phyloP scores from a whole-genome alignment of 2,888 invertebrate genomes.

The Dasypogon diadema region DNA sequence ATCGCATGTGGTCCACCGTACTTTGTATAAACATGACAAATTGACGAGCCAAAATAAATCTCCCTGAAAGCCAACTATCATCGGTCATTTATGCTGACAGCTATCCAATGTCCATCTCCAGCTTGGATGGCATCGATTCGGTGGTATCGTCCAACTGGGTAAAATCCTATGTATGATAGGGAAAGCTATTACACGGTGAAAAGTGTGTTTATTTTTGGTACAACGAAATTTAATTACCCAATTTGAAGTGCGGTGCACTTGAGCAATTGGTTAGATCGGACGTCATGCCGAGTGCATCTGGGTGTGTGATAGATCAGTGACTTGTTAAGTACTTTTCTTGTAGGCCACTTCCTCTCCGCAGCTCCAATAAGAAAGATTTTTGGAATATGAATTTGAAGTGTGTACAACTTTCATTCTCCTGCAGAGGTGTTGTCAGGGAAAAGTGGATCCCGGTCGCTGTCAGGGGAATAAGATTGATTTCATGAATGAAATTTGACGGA shows the following conservation, averaged over 20 bases:
- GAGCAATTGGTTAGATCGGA: not conserved
- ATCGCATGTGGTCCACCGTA: too few species aligned
- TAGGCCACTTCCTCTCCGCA: not conserved
- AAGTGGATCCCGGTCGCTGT: not conserved
- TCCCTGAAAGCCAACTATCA: slow-evolving; percentile 9
- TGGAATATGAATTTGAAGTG: not conserved
- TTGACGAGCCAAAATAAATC: slow-evolving; percentile 1
- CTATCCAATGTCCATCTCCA: not conserved
- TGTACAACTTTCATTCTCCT: slow-evolving; percentile 12
- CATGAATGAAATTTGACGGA: slow-evolving; percentile 5
- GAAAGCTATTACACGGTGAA: slow-evolving; percentile 7
- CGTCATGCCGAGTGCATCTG: slow-evolving; percentile 6
- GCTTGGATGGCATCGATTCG: not conserved
- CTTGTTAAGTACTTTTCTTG: not conserved
- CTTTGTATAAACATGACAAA: not conserved
- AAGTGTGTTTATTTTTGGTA: not conserved
- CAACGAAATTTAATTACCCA: slow-evolving; percentile 26
- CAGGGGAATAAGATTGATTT: slow-evolving; percentile 1
- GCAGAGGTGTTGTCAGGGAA: not conserved
- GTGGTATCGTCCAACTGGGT: not conserved
- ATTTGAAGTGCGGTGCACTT: not conserved
- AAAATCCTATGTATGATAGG: not conserved
- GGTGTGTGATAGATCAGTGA: not conserved
- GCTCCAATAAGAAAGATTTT: slow-evolving; percentile 18
- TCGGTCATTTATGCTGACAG: not conserved